Percentiles rank a stretch among this genome's conserved stretches.
Conservation (phyloP, 2,797 vertebrate species). For the Aplochiton taeniatus region DNA sequence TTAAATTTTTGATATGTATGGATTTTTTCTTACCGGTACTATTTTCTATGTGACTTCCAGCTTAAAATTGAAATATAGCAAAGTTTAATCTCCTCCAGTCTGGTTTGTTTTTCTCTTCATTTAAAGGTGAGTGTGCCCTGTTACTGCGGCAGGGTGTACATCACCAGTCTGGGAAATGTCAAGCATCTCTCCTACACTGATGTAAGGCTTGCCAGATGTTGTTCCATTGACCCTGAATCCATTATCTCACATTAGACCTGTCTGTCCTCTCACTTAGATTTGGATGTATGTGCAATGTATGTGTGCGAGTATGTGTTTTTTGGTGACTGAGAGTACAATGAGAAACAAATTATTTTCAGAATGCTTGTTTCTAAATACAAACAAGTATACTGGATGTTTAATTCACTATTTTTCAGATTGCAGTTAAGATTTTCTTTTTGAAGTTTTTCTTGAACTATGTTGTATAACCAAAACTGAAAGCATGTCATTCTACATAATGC, state of each 20-base stretch:
- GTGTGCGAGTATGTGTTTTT: constrained; percentile 7
- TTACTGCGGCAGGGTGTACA: constrained; percentile 55
- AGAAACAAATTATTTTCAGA: too few species aligned
- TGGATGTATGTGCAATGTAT: constrained; percentile 20
- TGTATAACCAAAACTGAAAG: constrained; percentile 22
- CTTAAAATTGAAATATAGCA: constrained; percentile 31
- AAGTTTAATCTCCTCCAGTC: constrained; percentile 49
- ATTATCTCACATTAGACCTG: constrained; percentile 70
- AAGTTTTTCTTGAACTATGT: constrained; percentile 1
- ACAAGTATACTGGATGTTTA: too few species aligned
- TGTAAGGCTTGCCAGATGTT: constrained; percentile 74
- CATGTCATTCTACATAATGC: constrained; percentile 12
- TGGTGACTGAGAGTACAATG: constrained; percentile 1
- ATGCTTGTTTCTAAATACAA: too few species aligned
- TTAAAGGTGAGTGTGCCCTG: constrained; percentile 60
- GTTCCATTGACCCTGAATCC: constrained; percentile 64
- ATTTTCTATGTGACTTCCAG: not conserved
- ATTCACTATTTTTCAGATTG: not conserved
- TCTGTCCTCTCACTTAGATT: constrained; percentile 41
- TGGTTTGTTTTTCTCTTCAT: constrained; percentile 25
- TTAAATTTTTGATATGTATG: constrained; percentile 7
- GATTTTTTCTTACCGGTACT: not conserved
- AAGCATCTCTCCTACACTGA: constrained; percentile 54
- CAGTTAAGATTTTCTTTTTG: not conserved
- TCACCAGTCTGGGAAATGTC: constrained; percentile 69